Evolutionary conservation across 2,797 vertebrate species (phyloP).

Genomic region (Hyperoplus immaculatus): DNA sequence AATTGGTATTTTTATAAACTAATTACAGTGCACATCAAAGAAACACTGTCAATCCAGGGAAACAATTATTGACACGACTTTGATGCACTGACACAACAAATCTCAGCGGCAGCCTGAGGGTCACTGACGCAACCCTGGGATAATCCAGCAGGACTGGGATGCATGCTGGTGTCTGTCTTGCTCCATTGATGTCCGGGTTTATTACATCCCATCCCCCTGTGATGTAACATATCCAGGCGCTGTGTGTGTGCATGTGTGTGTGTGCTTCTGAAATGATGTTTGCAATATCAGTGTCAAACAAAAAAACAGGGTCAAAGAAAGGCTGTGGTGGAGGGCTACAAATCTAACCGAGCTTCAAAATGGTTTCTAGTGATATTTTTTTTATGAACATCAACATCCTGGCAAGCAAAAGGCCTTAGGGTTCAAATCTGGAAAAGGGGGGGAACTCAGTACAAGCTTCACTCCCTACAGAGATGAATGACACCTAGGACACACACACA

Average conservation of each 20-base stretch:
- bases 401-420: not conserved
- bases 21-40: constrained; percentile 12
- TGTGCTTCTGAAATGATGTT: constrained; percentile 41
- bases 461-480: not conserved
- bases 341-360: not conserved
- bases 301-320: not conserved
- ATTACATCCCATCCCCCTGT: constrained; percentile 43
- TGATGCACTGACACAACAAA: constrained; percentile 44
- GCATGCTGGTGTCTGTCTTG: constrained; percentile 35
- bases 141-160: constrained; percentile 56
- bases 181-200: constrained; percentile 45
- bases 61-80: constrained; percentile 45
- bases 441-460: not conserved
- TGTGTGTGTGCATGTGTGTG: constrained; percentile 33
- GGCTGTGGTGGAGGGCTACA: not conserved
- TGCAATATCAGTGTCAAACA: constrained; percentile 31
- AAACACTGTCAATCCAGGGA: constrained; percentile 2
- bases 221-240: constrained; percentile 50
- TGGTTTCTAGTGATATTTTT: not conserved
- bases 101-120: constrained; percentile 22
- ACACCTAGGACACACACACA: not conserved
- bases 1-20: not conserved
- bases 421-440: not conserved
- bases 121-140: constrained; percentile 54
- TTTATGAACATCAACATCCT: not conserved